Percentiles rank a stretch among this genome's conserved stretches.
Conservation (phyloP, 1,140 invertebrate genomes). For the Parapsyche elsis region DNA sequence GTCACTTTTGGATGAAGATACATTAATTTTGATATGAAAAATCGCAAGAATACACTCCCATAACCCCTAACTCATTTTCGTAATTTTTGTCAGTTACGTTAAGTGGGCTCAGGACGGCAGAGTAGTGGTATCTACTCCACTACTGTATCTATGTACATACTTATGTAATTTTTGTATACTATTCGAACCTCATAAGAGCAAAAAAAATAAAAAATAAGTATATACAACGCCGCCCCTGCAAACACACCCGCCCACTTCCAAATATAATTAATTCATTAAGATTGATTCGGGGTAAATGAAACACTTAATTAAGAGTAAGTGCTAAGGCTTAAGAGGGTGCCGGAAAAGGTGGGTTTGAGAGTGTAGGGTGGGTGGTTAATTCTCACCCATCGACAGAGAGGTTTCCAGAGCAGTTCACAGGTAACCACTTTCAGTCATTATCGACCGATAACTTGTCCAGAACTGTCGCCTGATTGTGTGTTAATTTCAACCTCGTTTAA, state of each 20-base stretch:
- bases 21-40: no score
- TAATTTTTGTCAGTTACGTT: no score
- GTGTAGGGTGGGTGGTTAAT: neutral
- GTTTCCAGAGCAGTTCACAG: neutral
- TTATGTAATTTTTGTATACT: no score
- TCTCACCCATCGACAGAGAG: neutral
- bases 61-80: no score
- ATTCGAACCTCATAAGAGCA: no score
- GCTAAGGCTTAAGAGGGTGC: conserved; percentile 52
- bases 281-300: conserved; percentile 57
- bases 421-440: conserved; percentile 24
- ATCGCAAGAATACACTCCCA: no score
- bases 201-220: no score
- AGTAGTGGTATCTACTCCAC: no score
- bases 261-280: conserved; percentile 57
- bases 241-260: conserved; percentile 14
- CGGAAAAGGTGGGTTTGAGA: neutral
- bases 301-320: conserved; percentile 57
- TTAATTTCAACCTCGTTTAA: neutral
- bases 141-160: no score
- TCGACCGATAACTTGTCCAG: conserved; percentile 27
- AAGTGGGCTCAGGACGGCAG: no score
- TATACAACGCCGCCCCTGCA: conserved; percentile 19
- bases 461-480: neutral
- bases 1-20: no score